Conservation (phyloP, 2,797 vertebrate species). For the Falco rusticolus region DNA sequence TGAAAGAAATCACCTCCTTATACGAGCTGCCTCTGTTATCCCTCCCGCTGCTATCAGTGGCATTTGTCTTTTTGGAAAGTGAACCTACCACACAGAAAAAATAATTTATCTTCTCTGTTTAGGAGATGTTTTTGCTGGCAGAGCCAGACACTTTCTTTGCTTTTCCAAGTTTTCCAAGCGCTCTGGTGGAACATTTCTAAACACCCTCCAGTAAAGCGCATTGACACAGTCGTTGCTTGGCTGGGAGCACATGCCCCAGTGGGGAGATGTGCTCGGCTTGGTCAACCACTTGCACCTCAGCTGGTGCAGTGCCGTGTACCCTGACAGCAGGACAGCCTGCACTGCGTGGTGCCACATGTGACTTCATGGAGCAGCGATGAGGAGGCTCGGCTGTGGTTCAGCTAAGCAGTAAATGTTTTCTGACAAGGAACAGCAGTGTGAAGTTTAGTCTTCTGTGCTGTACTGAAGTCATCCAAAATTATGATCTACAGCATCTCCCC, state of each 20-base stretch:
- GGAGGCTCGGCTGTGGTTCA: background rate
- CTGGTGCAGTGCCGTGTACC: background rate
- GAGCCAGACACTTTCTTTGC: background rate
- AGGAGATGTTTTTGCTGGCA: slow-evolving; percentile 51
- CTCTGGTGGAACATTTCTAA: background rate
- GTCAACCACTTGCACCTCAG: background rate
- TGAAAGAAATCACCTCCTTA: slow-evolving; percentile 25
- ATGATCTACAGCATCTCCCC: background rate
- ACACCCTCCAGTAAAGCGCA: background rate
- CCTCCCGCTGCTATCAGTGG: background rate
- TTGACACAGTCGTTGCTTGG: fast-evolving
- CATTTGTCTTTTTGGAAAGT: slow-evolving; percentile 23
- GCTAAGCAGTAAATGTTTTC: slow-evolving; percentile 33
- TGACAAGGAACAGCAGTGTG: slow-evolving; percentile 50
- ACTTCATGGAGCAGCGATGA: background rate
- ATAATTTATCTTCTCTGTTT: slow-evolving; percentile 18
- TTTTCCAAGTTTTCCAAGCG: slow-evolving; percentile 16
- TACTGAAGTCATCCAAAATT: slow-evolving; percentile 1
- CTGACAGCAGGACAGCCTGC: background rate
- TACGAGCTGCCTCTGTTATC: background rate
- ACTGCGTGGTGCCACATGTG: background rate
- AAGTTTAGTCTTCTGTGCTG: slow-evolving; percentile 20
- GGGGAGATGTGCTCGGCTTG: background rate
- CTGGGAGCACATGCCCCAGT: fast-evolving
- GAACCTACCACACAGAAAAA: background rate